phyloP scores from a whole-genome alignment of 1,140 invertebrate genomes.

The Atta colombica region DNA sequence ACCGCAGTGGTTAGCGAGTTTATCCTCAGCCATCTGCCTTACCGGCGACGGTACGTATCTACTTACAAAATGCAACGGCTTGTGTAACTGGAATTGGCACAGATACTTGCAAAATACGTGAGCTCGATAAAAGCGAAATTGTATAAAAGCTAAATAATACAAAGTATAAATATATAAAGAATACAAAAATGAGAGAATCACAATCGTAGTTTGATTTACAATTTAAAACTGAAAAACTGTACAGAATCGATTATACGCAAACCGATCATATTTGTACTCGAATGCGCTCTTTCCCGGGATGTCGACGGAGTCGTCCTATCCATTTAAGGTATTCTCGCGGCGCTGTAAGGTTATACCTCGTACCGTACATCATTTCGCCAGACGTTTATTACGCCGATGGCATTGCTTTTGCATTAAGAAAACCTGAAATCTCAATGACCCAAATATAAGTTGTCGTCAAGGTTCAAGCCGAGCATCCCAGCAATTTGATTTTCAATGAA shows the following conservation, averaged over 20 bases:
- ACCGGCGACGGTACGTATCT: conserved; percentile 61
- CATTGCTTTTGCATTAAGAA: conserved; percentile 69
- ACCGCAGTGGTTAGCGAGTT: background rate
- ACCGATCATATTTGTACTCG: conserved; percentile 4
- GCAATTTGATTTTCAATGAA: conserved; percentile 44
- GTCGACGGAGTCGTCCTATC: conserved; percentile 57
- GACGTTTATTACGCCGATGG: conserved; percentile 66
- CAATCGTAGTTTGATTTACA: background rate
- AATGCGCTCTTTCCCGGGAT: conserved; percentile 16
- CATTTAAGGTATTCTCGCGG: conserved; percentile 72
- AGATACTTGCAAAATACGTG: background rate
- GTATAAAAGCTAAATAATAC: background rate
- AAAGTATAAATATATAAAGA: background rate
- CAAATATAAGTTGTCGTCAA: conserved; percentile 71
- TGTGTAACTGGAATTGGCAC: conserved; percentile 16
- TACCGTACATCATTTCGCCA: conserved; percentile 69
- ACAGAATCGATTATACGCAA: conserved; percentile 18
- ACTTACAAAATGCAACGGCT: background rate
- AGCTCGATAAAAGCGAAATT: conserved; percentile 20
- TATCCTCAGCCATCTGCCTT: conserved; percentile 70
- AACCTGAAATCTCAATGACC: conserved; percentile 72
- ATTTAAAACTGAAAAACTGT: background rate
- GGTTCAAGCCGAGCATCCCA: conserved; percentile 25
- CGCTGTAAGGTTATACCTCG: conserved; percentile 68
- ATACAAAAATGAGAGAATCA: background rate